phyloP scores from a whole-genome alignment of 64 coral and sea anemone species.

The Montipora efflorescens region DNA sequence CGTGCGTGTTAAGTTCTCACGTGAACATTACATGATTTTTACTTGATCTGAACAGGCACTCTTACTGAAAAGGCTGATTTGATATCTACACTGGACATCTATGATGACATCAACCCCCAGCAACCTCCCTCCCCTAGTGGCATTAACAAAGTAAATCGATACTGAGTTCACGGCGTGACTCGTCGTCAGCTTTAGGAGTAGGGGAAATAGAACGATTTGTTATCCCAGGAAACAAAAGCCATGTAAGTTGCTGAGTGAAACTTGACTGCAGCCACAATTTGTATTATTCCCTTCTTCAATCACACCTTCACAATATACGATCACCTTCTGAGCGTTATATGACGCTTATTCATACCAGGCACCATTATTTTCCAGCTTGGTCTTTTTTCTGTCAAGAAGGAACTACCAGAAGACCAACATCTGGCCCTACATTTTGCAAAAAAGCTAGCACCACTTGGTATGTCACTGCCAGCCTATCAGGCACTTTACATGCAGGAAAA shows the following conservation, averaged over 20 bases:
- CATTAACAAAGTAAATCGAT: conserved; percentile 16
- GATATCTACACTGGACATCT: not conserved
- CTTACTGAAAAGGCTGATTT: not conserved
- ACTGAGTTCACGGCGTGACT: not conserved
- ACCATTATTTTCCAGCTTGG: too few species aligned
- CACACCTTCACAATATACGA: not conserved
- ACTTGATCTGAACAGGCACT: not conserved
- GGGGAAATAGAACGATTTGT: conserved; percentile 17
- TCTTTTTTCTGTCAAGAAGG: too few species aligned
- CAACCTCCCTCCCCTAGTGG: not conserved
- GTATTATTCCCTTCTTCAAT: not conserved
- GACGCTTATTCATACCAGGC: too few species aligned
- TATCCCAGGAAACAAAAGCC: conserved; percentile 22
- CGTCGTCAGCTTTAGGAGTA: conserved; percentile 15
- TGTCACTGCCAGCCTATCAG: too few species aligned
- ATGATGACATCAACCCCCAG: not conserved
- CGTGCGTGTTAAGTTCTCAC: not conserved
- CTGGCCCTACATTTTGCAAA: too few species aligned
- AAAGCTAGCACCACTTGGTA: too few species aligned
- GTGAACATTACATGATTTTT: not conserved
- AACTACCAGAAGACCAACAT: too few species aligned
- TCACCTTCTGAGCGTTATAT: too few species aligned
- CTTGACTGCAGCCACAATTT: not conserved
- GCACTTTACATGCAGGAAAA: too few species aligned
- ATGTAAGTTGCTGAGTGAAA: not conserved